Base-by-base conservation (phyloP, 2,113 vertebrate genomes). In the Saccopteryx leptura region DNA sequence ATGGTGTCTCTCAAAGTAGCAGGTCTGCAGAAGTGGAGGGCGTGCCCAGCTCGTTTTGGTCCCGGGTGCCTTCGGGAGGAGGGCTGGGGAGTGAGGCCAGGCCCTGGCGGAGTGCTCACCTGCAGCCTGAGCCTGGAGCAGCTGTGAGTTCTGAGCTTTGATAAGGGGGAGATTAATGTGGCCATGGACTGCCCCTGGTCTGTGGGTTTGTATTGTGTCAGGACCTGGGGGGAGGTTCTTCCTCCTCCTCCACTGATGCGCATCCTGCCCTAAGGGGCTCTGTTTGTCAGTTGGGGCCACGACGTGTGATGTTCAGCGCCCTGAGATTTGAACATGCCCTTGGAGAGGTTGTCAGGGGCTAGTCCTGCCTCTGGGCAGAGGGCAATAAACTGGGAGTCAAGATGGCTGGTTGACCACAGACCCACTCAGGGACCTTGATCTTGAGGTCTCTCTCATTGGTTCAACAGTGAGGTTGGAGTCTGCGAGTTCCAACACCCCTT, bases 41-140 rank as follows among this genome's bases (percentile, higher is more conserved):
- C 0, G 0, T 15, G n/a, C 0, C 10, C 0, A 19, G n/a, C 18
- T 72, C 7, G 0, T 21, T 4, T 1, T 7, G 28, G 74, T 39
- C 92, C 7, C 18, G 56, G 84, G 21, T 24, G 14, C 48, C n/a
- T 48, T 9, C 19, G 61, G 18, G 76, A 65, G 93, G 52, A 24
- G 48, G 76, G 14, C 46, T 12, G 24, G 48, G 56, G 80, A 54
- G 4, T 11, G 28, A 0, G 19, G 19, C 26, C 0, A 7, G 24
- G 50, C 2, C 17, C 10, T 24, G 14, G 15, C 9, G 1, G 23
- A n/a, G 46, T n/a, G 6, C 26, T 66, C 61, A 18, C 1, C 54
- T 24, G n/a, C 56, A 61, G 78, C 18, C 60, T n/a, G 17, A 28
- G 81, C 74, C 80, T 28, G 0, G 19, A 21, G n/a, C 14, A 1